These are phyloP conservation scores for Tupaia tana DNA, from an alignment of 2,113 vertebrate genomes.

Conservation along the genomic window DNA sequence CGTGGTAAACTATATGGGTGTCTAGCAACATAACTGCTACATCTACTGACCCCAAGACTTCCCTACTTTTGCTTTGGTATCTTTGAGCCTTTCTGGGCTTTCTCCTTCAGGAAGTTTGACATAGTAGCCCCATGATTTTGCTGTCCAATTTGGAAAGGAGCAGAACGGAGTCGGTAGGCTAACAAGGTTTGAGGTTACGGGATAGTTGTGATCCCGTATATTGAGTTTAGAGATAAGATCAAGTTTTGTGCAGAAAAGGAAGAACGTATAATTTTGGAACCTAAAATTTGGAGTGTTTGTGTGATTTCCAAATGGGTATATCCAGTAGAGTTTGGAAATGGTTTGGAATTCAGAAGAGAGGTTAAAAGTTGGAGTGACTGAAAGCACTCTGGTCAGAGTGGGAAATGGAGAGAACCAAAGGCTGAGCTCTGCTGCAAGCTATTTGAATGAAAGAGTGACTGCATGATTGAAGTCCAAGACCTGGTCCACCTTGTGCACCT, in stretches of 20 bases:
- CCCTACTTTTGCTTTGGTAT: neutral
- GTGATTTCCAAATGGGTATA: neutral
- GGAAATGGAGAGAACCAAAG: neutral
- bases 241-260: neutral
- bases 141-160: neutral
- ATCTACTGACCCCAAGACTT: too few relatives aligned
- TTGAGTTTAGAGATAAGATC: neutral
- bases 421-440: neutral
- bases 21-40: too few relatives aligned
- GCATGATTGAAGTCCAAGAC: neutral
- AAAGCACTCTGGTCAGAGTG: neutral
- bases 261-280: neutral
- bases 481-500: neutral
- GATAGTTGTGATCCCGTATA: neutral
- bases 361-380: neutral
- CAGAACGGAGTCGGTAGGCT: neutral
- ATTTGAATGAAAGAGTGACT: neutral
- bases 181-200: neutral
- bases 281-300: neutral
- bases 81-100: neutral
- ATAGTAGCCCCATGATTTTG: neutral
- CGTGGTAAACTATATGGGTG: too few relatives aligned
- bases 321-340: neutral
- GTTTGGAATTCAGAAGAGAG: conserved; percentile 23
- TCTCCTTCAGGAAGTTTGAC: neutral